These are phyloP conservation scores for Thalassaphorura encarpata DNA, from an alignment of 1,140 invertebrate species.

Conservation along the genomic window DNA sequence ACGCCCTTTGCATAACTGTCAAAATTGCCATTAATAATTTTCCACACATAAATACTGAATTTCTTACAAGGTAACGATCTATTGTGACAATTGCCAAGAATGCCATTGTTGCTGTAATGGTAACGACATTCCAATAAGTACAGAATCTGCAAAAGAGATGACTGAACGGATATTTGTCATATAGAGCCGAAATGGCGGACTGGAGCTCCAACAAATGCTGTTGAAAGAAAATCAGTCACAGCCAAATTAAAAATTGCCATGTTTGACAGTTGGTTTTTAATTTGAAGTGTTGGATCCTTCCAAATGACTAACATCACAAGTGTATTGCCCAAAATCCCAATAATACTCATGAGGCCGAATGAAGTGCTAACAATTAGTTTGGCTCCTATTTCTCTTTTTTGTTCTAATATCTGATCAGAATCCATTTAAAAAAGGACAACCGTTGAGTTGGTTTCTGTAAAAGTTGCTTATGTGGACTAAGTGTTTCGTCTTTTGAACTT, in stretches of 20 bases:
- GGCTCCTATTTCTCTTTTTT: no score
- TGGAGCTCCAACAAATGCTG: background rate
- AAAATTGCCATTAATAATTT: no score
- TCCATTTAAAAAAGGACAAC: no score
- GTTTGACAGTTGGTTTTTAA: conserved; percentile 16
- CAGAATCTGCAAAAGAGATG: background rate
- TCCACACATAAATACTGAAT: no score
- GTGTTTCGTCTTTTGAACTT: no score
- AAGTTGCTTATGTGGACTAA: no score
- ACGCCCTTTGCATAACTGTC: no score
- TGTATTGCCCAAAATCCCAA: conserved; percentile 9
- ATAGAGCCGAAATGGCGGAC: conserved; percentile 1
- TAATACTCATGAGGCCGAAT: no score
- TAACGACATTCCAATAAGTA: background rate
- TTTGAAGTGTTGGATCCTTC: conserved; percentile 7
- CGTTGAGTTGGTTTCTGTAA: no score
- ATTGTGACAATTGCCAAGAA: conserved; percentile 5
- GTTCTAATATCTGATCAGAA: no score
- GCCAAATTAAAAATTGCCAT: conserved; percentile 13
- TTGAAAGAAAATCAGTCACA: conserved; percentile 12
- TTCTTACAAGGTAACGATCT: conserved; percentile 15
- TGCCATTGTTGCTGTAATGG: conserved; percentile 3
- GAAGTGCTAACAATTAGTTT: no score
- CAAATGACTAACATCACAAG: conserved; percentile 7
- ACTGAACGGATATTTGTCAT: background rate